phyloP scores from a whole-genome alignment of 2,797 vertebrate species.

The Columba guinea region DNA sequence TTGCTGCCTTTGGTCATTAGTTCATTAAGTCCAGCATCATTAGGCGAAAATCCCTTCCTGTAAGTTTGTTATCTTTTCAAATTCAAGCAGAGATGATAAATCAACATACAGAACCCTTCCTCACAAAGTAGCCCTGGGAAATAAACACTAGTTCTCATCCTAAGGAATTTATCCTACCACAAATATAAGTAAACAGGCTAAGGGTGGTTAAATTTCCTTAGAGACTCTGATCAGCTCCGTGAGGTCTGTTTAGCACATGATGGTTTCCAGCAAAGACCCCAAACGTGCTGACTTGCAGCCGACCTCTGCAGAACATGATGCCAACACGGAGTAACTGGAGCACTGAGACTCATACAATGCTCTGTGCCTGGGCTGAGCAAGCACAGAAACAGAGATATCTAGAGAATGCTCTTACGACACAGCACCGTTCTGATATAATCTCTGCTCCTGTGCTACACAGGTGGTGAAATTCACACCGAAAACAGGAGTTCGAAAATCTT shows the following conservation, averaged over 20 bases:
- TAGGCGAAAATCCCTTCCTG: not conserved
- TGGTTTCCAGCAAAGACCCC: not conserved
- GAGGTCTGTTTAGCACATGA: not conserved
- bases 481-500: not conserved
- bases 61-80: not conserved
- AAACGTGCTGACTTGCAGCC: not conserved
- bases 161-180: not conserved
- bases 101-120: not conserved
- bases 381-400: not conserved
- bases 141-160: not conserved
- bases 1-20: not conserved
- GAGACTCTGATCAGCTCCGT: not conserved
- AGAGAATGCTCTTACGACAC: not conserved
- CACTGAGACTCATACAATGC: accelerated
- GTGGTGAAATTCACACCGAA: not conserved
- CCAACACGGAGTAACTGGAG: not conserved
- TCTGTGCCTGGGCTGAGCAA: not conserved
- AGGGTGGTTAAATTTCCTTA: not conserved
- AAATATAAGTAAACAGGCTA: not conserved
- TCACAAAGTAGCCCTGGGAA: not conserved
- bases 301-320: not conserved
- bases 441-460: not conserved
- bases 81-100: not conserved
- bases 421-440: not conserved
- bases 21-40: not conserved